Conservation (phyloP, 2,888 invertebrate species). For the Stenodera caucasica region DNA sequence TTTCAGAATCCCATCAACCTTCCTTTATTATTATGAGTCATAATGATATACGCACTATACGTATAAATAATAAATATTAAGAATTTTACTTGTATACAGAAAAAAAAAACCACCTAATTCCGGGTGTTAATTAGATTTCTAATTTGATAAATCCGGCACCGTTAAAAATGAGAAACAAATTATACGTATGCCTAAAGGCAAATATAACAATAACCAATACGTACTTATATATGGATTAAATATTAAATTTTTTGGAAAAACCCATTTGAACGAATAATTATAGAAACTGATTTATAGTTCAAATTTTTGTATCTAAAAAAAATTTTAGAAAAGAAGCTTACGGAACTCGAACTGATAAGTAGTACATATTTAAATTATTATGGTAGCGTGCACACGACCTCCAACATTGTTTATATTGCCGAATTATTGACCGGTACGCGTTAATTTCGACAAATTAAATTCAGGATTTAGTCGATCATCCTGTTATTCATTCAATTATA, state of each 20-base stretch:
- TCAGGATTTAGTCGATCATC: background rate
- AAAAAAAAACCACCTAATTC: background rate
- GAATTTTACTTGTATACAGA: background rate
- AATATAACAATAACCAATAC: background rate
- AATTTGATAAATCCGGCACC: background rate
- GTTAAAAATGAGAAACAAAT: background rate
- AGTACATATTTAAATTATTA: background rate
- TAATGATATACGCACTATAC: background rate
- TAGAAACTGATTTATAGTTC: background rate
- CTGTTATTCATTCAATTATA: background rate
- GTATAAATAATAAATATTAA: background rate
- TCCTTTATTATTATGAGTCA: background rate
- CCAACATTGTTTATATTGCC: background rate
- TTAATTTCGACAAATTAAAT: background rate
- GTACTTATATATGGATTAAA: background rate
- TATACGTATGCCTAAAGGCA: background rate
- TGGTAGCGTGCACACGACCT: background rate
- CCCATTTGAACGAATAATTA: background rate
- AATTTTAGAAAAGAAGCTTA: background rate
- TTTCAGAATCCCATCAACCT: conserved; percentile 2
- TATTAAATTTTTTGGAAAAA: background rate
- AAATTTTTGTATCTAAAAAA: background rate
- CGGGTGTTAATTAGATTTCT: background rate
- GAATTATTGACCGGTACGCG: conserved; percentile 5
- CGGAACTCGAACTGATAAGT: background rate